Evolutionary conservation across 2,888 invertebrate genomes (phyloP).

Genomic region (Sarcophaga carnaria): DNA sequence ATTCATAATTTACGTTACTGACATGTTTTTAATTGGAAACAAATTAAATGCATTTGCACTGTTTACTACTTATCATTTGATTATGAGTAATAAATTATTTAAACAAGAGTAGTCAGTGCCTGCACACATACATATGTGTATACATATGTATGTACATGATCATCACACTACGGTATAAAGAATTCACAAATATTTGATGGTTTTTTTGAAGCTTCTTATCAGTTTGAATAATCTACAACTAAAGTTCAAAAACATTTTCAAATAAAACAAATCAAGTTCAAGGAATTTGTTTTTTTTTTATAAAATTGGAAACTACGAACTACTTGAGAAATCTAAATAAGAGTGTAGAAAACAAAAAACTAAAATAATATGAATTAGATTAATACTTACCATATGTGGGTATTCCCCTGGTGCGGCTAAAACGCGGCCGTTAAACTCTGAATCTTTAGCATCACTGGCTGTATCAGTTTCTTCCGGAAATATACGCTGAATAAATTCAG

Average conservation of each 20-base stretch:
- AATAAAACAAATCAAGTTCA: constrained; percentile 27
- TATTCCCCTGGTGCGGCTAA: constrained; percentile 79
- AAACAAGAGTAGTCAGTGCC: not conserved
- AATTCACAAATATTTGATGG: no score
- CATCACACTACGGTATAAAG: no score
- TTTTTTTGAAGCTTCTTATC: constrained; percentile 16
- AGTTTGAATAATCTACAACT: not conserved
- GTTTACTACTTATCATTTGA: not conserved
- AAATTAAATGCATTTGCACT: not conserved
- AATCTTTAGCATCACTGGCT: constrained; percentile 74
- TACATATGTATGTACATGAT: not conserved
- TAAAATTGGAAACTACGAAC: not conserved
- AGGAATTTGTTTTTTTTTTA: not conserved
- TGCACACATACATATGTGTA: not conserved
- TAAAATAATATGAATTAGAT: not conserved
- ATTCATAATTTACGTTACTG: no score
- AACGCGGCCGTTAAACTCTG: constrained; percentile 78
- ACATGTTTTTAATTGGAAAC: no score
- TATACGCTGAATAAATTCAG: constrained; percentile 77
- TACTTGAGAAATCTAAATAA: not conserved
- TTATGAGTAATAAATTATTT: not conserved
- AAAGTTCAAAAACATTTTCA: not conserved
- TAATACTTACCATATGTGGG: constrained; percentile 79
- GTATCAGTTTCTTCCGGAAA: constrained; percentile 76
- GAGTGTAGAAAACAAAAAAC: not conserved